Evolutionary conservation across 2,888 invertebrate species (phyloP).

Genomic region (Drosophila leonis): DNA sequence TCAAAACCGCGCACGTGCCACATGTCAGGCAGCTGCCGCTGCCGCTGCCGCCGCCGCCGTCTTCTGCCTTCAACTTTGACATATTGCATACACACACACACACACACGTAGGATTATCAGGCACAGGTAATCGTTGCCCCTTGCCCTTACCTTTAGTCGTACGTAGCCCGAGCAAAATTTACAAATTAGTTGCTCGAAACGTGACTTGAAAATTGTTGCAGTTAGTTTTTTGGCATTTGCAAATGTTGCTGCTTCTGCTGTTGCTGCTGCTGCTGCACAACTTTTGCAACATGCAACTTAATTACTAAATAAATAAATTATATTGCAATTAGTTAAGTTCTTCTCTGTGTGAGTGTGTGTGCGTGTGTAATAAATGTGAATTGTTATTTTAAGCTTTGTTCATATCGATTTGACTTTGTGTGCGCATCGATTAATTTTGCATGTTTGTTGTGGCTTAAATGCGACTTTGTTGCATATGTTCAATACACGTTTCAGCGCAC

Average conservation of each 20-base stretch:
- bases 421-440: constrained; percentile 16
- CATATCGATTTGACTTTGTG: constrained; percentile 24
- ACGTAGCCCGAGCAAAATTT: constrained; percentile 62
- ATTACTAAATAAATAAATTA: constrained; percentile 79
- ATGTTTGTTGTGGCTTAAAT: constrained; percentile 18
- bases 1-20: constrained; percentile 75
- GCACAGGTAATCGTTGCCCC: constrained; percentile 9
- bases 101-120: constrained; percentile 25
- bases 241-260: constrained; percentile 14
- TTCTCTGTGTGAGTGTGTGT: not conserved
- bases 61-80: constrained; percentile 61
- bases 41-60: constrained; percentile 1
- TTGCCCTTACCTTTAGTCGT: not conserved
- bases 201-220: constrained; percentile 67
- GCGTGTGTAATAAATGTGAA: constrained; percentile 4
- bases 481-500: not conserved
- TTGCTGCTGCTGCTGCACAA: constrained; percentile 32
- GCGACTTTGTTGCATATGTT: not conserved
- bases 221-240: constrained; percentile 37
- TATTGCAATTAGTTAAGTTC: constrained; percentile 66
- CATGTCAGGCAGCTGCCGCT: constrained; percentile 64
- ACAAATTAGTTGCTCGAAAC: constrained; percentile 79
- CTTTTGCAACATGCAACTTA: constrained; percentile 66
- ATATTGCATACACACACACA: constrained; percentile 52
- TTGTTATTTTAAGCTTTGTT: constrained; percentile 7